Evolutionary conservation across 2,113 vertebrate species (phyloP).

Genomic region (Carassius gibelio): DNA sequence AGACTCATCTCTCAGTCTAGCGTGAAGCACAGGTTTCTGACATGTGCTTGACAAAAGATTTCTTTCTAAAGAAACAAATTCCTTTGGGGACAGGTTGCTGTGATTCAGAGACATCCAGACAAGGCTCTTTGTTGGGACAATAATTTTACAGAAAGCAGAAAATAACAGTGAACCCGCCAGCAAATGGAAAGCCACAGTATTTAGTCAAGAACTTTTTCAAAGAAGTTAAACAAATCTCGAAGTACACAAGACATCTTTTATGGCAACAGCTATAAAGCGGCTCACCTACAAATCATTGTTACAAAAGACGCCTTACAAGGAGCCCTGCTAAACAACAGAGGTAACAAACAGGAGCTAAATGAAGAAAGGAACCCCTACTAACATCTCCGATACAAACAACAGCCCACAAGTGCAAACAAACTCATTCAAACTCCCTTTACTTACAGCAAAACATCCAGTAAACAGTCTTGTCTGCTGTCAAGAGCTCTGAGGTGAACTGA

Average conservation of each 20-base stretch:
- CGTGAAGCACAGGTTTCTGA: not conserved
- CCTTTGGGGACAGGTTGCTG: slow-evolving; percentile 6
- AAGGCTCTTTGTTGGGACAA: slow-evolving; percentile 13
- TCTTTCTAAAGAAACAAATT: not conserved
- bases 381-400: not conserved
- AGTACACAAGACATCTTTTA: not conserved
- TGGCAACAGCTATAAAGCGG: not conserved
- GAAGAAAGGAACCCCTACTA: not conserved
- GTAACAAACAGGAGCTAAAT: not conserved
- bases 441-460: slow-evolving; percentile 20
- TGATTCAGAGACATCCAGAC: slow-evolving; percentile 4
- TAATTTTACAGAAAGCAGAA: not conserved
- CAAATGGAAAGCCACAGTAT: not conserved
- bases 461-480: slow-evolving; percentile 14
- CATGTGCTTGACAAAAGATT: slow-evolving; percentile 19
- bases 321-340: not conserved
- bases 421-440: slow-evolving; percentile 12
- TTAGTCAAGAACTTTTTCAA: not conserved
- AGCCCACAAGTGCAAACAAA: not conserved
- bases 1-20: slow-evolving; percentile 1
- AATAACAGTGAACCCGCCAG: slow-evolving; percentile 14
- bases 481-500: slow-evolving; percentile 3
- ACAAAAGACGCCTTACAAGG: not conserved
- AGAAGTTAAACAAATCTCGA: not conserved
- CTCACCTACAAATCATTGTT: not conserved